Base-by-base conservation (phyloP, 2,797 vertebrate genomes). In the Thamnophis elegans region DNA sequence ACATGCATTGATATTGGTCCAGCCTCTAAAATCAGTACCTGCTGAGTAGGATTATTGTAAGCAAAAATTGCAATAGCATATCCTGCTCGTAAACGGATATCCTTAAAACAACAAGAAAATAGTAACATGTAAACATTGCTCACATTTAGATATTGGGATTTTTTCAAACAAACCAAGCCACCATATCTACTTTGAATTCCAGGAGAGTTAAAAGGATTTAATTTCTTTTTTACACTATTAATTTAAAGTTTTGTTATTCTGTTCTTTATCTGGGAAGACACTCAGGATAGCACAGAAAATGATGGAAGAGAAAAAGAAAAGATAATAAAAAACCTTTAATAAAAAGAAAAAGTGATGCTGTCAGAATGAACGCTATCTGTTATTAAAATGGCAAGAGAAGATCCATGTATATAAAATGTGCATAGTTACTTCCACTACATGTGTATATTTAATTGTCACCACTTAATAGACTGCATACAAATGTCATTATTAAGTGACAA, bases 21-120 rank as follows among this genome's bases (percentile, higher is more conserved):
- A 54, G 32, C 95, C 93, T 97, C 96, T 93, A 96, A 9, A 91
- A 98, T 97, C 89, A 96, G 58, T 32, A 93, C 94, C 95, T 98
- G 97, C 94, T 98, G 97, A 54, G 94, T 88, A 65, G 94, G 93
- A 94, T 97, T 98, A 92, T 98, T 98, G 93, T 97, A 98, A 32
- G 97, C 98, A 96, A 98, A 98, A 94, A 98, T 96, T 6, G 98
- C 94, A 91, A 98, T 89, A 53, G 97, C 98, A 82, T 97, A 97
- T 47, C 97, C 97, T 65, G 97, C 98, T 93, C 96, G 96, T 95
- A 98, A 96, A 94, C 97, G 59, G 58, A 98, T 96, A 68, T 96
- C 96, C 98, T 98, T 94, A 85, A 96, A 95, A 89, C 22, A 92
- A 78, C 8, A 60, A 89, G 60, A 68, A 51, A 90, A 88, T 87